Evolutionary conservation across 2,797 vertebrate genomes (phyloP).

Genomic region (Danio tinwini): DNA sequence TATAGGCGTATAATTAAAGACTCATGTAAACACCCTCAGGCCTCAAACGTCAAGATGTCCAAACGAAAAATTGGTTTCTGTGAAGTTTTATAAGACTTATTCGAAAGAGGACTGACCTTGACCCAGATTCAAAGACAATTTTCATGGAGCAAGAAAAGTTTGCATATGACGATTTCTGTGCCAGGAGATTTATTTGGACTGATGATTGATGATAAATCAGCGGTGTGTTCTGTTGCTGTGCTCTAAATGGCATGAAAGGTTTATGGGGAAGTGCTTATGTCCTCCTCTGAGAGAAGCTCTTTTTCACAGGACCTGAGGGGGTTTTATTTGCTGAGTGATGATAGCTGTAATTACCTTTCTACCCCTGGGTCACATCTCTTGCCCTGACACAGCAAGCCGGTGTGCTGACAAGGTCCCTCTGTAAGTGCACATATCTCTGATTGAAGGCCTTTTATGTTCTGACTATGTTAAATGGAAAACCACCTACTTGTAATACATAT

Average conservation of each 20-base stretch:
- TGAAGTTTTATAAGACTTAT: background rate
- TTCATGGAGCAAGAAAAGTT: slow-evolving; percentile 1
- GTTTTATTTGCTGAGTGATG: slow-evolving; percentile 61
- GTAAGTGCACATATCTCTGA: slow-evolving; percentile 39
- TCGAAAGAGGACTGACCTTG: slow-evolving; percentile 12
- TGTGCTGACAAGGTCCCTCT: slow-evolving; percentile 50
- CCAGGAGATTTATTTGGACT: slow-evolving; percentile 17
- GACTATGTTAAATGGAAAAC: slow-evolving; percentile 35
- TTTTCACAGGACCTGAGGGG: slow-evolving; percentile 50
- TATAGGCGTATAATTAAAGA: slow-evolving; percentile 1
- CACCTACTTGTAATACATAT: slow-evolving; percentile 9
- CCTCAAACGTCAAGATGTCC: slow-evolving; percentile 8
- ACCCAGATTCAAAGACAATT: background rate
- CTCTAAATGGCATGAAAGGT: slow-evolving; percentile 47
- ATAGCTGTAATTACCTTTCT: slow-evolving; percentile 60
- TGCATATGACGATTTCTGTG: slow-evolving; percentile 3
- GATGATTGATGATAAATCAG: slow-evolving; percentile 26
- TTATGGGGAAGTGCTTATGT: slow-evolving; percentile 48
- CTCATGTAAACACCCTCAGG: background rate
- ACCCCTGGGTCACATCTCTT: slow-evolving; percentile 55
- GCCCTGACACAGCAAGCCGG: slow-evolving; percentile 53
- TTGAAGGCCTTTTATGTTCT: slow-evolving; percentile 40
- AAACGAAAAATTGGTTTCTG: background rate
- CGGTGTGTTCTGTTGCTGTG: slow-evolving; percentile 35
- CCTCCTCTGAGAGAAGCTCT: slow-evolving; percentile 53